Evolutionary conservation across 2,888 invertebrate species (phyloP).

Genomic region (Antheraea yamamai): DNA sequence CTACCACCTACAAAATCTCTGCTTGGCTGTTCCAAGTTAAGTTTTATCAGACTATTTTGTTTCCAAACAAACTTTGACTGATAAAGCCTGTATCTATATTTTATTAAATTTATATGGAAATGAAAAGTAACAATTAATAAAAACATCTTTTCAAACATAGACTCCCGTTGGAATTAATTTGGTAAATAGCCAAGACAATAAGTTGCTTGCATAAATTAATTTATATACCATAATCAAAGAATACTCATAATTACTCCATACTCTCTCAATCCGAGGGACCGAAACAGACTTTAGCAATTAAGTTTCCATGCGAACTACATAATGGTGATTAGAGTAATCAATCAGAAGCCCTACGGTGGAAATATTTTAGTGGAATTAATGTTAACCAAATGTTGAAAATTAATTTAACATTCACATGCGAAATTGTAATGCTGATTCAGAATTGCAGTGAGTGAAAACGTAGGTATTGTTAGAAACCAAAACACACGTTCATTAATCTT

Average conservation of each 20-base stretch:
- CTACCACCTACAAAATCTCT: too few relatives aligned
- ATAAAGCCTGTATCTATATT: too few relatives aligned
- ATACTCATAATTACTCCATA: not conserved
- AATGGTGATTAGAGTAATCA: not conserved
- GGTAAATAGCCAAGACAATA: not conserved
- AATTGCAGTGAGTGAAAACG: not conserved
- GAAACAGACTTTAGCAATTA: not conserved
- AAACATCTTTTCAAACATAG: not conserved
- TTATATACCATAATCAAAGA: not conserved
- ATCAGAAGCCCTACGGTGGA: not conserved
- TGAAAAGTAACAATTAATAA: not conserved
- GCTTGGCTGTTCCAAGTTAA: too few relatives aligned
- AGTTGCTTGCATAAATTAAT: not conserved
- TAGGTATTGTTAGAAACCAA: constrained; percentile 1
- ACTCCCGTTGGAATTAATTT: not conserved
- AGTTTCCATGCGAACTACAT: not conserved
- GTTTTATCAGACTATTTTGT: too few relatives aligned
- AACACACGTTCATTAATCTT: not conserved
- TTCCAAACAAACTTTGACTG: too few relatives aligned
- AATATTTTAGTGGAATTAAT: not conserved
- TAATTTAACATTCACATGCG: not conserved
- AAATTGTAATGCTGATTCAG: not conserved
- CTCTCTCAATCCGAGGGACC: not conserved
- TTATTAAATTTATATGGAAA: too few relatives aligned
- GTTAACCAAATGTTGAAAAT: not conserved